Percentiles rank a stretch among this genome's conserved stretches.
Evolutionary conservation across 2,113 vertebrate genomes (phyloP).

Genomic region (Antennarius striatus): DNA sequence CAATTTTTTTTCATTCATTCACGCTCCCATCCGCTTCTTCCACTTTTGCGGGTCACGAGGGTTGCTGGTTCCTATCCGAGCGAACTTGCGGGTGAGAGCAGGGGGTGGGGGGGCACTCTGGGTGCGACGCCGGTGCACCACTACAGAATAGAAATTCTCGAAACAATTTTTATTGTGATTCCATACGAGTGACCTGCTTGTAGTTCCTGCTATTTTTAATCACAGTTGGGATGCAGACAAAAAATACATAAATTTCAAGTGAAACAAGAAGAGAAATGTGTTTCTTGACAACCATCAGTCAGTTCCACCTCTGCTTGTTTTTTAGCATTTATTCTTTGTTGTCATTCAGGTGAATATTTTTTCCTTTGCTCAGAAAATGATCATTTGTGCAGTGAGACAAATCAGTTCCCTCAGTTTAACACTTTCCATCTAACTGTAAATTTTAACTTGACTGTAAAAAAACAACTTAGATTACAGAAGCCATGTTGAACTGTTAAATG

Average conservation of each 20-base stretch:
- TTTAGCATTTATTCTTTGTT: constrained; percentile 20
- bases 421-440: constrained; percentile 50
- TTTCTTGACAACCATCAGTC: not conserved
- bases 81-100: too few relatives aligned
- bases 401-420: constrained; percentile 18
- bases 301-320: not conserved
- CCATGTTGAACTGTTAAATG: constrained; percentile 74
- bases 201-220: not conserved
- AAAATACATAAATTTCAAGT: not conserved
- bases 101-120: too few relatives aligned
- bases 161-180: constrained; percentile 9
- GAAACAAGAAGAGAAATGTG: too few relatives aligned
- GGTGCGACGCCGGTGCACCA: too few relatives aligned
- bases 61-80: too few relatives aligned
- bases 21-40: not conserved
- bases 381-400: constrained; percentile 32
- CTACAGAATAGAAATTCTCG: too few relatives aligned
- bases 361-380: constrained; percentile 2
- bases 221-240: not conserved
- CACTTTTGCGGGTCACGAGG: too few relatives aligned
- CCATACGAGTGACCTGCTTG: constrained; percentile 3
- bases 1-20: not conserved
- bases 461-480: constrained; percentile 56
- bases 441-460: constrained; percentile 52
- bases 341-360: constrained; percentile 26